Percentiles rank a stretch among this genome's conserved stretches.
phyloP scores from a whole-genome alignment of 2,888 invertebrate species.

The Eupithecia exiguata region DNA sequence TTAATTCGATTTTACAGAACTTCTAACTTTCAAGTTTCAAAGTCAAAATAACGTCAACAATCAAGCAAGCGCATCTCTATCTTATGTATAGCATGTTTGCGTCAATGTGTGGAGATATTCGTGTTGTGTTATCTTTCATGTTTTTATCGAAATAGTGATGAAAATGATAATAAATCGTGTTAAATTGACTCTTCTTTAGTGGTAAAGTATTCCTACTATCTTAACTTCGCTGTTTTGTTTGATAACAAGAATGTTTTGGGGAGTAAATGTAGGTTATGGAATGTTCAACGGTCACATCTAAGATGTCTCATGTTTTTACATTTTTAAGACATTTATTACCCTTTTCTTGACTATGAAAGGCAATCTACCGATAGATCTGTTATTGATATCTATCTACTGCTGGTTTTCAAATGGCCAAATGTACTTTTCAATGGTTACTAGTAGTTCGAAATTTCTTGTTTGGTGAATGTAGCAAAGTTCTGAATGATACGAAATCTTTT shows the following conservation, averaged over 20 bases:
- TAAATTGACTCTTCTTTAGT: conserved; percentile 72
- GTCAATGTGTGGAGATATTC: conserved; percentile 61
- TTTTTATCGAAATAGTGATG: conserved; percentile 82
- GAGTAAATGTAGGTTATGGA: conserved; percentile 73
- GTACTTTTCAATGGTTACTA: conserved; percentile 11
- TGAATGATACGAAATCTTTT: conserved; percentile 14
- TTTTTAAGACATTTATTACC: conserved; percentile 67
- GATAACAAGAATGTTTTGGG: conserved; percentile 56
- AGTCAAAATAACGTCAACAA: conserved; percentile 42
- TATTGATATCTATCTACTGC: neutral
- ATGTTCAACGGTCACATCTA: conserved; percentile 53
- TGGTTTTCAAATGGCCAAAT: conserved; percentile 12
- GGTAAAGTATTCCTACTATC: conserved; percentile 75
- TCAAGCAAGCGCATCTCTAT: conserved; percentile 59
- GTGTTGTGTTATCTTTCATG: conserved; percentile 80
- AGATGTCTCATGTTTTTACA: conserved; percentile 69
- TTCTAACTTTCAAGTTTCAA: conserved; percentile 43
- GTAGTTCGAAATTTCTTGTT: conserved; percentile 20
- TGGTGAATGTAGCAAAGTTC: conserved; percentile 21
- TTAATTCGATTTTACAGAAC: neutral
- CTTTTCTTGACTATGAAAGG: conserved; percentile 42
- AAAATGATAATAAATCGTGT: conserved; percentile 71
- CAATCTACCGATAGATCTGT: conserved; percentile 45
- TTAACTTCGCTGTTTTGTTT: conserved; percentile 64
- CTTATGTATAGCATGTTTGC: conserved; percentile 50